A percentile compares a stretch with the other conserved stretches of the same genome.
phyloP scores from a whole-genome alignment of 2,888 invertebrate species.

The Stenodema calcarata region DNA sequence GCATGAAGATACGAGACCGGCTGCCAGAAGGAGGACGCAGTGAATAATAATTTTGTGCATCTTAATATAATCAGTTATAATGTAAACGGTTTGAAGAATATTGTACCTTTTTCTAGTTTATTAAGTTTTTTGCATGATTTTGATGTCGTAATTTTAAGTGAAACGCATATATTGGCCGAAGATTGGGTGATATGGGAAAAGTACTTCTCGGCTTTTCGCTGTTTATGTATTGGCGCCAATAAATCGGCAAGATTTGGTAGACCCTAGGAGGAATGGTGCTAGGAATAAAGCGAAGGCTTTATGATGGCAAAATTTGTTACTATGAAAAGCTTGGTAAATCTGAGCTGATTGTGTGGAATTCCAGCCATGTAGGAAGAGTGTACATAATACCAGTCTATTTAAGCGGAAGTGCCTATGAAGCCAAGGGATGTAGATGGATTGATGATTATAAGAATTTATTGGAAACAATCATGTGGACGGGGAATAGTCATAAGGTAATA shows the following conservation, averaged over 20 bases:
- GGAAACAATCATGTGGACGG: no score
- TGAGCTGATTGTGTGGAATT: background rate
- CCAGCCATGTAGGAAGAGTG: no score
- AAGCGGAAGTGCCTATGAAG: no score
- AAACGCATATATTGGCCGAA: background rate
- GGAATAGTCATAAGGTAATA: no score
- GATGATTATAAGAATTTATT: no score
- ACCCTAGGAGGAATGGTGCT: background rate
- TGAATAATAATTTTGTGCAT: background rate
- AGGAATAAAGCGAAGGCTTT: background rate
- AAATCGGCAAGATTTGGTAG: background rate
- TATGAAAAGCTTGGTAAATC: no score
- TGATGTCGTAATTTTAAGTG: background rate
- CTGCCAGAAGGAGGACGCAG: background rate
- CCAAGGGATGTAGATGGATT: no score
- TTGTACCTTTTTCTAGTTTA: background rate
- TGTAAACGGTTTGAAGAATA: background rate
- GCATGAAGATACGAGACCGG: background rate
- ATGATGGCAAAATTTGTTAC: background rate
- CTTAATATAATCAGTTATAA: background rate
- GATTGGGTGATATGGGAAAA: background rate
- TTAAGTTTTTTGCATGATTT: no score
- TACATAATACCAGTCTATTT: no score
- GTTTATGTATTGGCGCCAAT: background rate
- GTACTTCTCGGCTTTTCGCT: background rate